These are phyloP conservation scores for Diorhabda elongata DNA, from an alignment of 1,140 invertebrate species.

Conservation along the genomic window DNA sequence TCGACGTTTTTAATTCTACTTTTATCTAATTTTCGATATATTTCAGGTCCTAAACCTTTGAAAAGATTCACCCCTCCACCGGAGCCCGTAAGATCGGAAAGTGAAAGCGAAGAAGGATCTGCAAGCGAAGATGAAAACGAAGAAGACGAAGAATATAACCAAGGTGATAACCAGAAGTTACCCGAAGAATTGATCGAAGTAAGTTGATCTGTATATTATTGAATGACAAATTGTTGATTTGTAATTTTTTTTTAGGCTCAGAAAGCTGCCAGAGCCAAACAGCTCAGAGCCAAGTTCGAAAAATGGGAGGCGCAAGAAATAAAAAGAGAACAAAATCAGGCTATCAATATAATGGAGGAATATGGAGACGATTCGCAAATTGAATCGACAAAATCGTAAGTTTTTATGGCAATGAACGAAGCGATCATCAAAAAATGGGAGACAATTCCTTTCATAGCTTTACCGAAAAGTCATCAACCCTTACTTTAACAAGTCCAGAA, in stretches of 20 bases:
- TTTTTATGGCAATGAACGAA: conserved; percentile 14
- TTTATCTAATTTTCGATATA: not conserved
- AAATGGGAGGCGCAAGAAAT: conserved; percentile 77
- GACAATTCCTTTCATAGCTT: too few species aligned
- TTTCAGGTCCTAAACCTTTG: conserved; percentile 68
- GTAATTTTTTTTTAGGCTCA: conserved; percentile 60
- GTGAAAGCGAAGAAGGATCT: conserved; percentile 49
- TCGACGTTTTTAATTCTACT: too few species aligned
- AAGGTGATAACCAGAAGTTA: conserved; percentile 34
- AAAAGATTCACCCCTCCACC: conserved; percentile 87
- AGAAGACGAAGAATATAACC: conserved; percentile 54
- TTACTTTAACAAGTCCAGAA: too few species aligned
- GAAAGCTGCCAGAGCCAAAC: conserved; percentile 76
- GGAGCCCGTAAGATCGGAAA: conserved; percentile 56
- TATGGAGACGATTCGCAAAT: conserved; percentile 59
- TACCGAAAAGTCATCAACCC: too few species aligned
- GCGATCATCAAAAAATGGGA: too few species aligned
- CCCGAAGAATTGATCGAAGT: conserved; percentile 39
- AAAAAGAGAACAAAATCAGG: conserved; percentile 48
- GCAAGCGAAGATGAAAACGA: conserved; percentile 52
- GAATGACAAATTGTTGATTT: not conserved
- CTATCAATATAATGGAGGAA: conserved; percentile 48
- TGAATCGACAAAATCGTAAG: conserved; percentile 66
- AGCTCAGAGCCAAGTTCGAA: conserved; percentile 86
- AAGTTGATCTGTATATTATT: conserved; percentile 2